Evolutionary conservation across 2,113 vertebrate genomes (phyloP).

Genomic region (Ibidorhyncha struthersii): DNA sequence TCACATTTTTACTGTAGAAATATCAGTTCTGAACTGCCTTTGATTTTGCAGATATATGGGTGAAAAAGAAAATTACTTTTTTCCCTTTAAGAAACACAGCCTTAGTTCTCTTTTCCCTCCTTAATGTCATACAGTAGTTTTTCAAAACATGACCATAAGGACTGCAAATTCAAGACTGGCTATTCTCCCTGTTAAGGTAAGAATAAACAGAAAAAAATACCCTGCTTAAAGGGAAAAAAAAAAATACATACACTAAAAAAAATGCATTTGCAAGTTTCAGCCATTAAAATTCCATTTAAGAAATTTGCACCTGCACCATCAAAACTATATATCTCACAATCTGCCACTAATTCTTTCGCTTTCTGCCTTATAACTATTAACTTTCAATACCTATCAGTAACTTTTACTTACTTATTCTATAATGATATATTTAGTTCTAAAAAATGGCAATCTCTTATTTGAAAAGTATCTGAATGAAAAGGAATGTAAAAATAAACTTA

Average conservation of each 20-base stretch:
- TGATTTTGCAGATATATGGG: not conserved
- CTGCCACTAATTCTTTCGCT: not conserved
- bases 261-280: not conserved
- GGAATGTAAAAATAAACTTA: not conserved
- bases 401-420: not conserved
- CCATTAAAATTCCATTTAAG: not conserved
- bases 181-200: not conserved
- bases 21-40: not conserved
- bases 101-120: not conserved
- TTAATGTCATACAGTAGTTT: not conserved
- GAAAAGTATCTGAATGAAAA: not conserved
- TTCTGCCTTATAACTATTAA: not conserved
- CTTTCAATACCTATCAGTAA: not conserved
- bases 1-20: not conserved
- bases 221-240: not conserved
- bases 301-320: not conserved
- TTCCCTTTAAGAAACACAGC: not conserved
- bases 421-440: not conserved
- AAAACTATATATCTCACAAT: not conserved
- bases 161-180: not conserved
- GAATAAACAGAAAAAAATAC: not conserved
- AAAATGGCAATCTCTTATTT: not conserved
- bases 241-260: not conserved
- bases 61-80: not conserved
- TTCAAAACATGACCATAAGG: not conserved